phyloP scores from a whole-genome alignment of 1,140 invertebrate genomes.

The Hermetia illucens region DNA sequence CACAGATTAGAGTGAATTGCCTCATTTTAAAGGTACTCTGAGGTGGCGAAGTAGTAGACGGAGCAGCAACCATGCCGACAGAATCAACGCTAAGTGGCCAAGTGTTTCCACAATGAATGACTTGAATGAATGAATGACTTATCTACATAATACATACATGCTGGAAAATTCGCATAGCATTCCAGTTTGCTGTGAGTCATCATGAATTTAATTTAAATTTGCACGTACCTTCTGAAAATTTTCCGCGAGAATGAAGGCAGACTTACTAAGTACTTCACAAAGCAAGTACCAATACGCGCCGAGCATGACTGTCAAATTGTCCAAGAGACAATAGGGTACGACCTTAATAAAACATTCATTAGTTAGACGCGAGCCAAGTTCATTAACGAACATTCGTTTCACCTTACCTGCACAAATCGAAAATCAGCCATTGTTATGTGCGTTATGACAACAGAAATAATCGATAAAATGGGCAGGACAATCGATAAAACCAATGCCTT shows the following conservation, averaged over 20 bases:
- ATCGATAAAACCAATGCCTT: constrained; percentile 36
- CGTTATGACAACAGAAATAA: constrained; percentile 42
- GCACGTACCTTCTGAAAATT: constrained; percentile 40
- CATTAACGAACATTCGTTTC: too few relatives aligned
- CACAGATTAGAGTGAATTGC: too few relatives aligned
- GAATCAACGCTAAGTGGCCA: too few relatives aligned
- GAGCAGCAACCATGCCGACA: too few relatives aligned
- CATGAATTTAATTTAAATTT: background rate
- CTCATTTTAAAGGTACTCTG: too few relatives aligned
- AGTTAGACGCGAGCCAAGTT: too few relatives aligned
- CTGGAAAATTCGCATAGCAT: too few relatives aligned
- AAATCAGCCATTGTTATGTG: constrained; percentile 50
- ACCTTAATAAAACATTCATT: constrained; percentile 8
- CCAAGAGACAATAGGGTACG: constrained; percentile 47
- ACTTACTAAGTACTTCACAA: constrained; percentile 41
- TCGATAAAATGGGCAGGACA: constrained; percentile 40
- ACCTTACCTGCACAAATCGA: constrained; percentile 36
- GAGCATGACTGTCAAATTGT: constrained; percentile 44
- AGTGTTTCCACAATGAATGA: too few relatives aligned
- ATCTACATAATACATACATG: too few relatives aligned
- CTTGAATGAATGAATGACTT: too few relatives aligned
- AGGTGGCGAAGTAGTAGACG: too few relatives aligned
- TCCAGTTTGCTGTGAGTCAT: too few relatives aligned
- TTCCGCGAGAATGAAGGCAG: constrained; percentile 43
- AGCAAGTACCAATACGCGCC: constrained; percentile 47